Conservation (phyloP, 2,888 invertebrate genomes). For the Eudasyphora cyanicolor region DNA sequence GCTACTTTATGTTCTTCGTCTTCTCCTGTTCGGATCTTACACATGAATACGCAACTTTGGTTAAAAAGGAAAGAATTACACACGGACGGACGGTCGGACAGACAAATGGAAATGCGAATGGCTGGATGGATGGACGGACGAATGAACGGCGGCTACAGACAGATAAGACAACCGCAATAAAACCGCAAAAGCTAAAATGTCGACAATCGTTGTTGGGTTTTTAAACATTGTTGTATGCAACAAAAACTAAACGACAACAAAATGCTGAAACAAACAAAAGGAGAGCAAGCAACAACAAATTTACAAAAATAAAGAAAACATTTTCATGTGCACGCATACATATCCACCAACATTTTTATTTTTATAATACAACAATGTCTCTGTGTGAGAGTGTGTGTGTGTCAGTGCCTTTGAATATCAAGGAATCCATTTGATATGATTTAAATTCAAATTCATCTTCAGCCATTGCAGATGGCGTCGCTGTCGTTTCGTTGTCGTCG, state of each 20-base stretch:
- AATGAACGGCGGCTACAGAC: neutral
- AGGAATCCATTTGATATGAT: neutral
- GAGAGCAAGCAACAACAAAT: neutral
- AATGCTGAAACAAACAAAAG: neutral
- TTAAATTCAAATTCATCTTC: constrained; percentile 22
- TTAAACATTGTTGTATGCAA: constrained; percentile 14
- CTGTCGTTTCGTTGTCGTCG: neutral
- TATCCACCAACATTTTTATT: neutral
- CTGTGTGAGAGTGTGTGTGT: neutral
- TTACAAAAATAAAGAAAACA: neutral
- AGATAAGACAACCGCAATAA: neutral
- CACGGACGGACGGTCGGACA: neutral
- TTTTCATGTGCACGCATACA: neutral
- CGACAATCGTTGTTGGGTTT: constrained; percentile 54
- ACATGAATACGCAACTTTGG: neutral
- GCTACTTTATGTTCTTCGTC: neutral
- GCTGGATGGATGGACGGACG: neutral
- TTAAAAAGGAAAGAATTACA: neutral
- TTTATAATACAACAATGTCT: too few relatives aligned
- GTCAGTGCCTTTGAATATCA: neutral
- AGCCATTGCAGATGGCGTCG: constrained; percentile 6
- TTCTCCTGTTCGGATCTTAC: neutral
- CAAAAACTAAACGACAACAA: constrained; percentile 24
- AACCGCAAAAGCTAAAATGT: constrained; percentile 59
- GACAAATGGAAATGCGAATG: neutral